Base-by-base conservation (phyloP, 2,888 invertebrate genomes). In the Rhamnusium bicolor region DNA sequence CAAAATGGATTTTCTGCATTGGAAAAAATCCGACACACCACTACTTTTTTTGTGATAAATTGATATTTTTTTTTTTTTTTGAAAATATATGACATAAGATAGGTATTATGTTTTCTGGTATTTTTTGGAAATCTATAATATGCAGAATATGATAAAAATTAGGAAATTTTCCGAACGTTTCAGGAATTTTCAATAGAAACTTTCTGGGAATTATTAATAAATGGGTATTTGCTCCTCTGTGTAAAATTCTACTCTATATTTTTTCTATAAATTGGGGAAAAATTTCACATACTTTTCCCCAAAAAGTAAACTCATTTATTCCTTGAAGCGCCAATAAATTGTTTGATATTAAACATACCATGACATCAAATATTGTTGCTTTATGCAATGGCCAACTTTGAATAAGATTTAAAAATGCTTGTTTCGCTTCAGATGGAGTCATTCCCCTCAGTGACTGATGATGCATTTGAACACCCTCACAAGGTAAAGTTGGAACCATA, bases 331-430 rank as follows among this genome's bases (percentile, higher is more conserved):
- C n/a, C n/a, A n/a, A n/a, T 29, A n/a, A 47, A 5, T 14, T n/a
- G 4, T 40, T n/a, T n/a, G n/a, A n/a, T n/a, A n/a, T n/a, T 29
- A 46, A 49, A 86, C 90, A 90, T 85, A 95, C 95, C 93, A 96
- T 96, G 51, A 98, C 98, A 87, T 98, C 97, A 86, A 96, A 98
- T 84, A 98, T 95, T 60, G 97, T 97, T 14, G 98, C 97, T 79
- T 95, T 92, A 78, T 97, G 96, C 68, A 98, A 90, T 29, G 97
- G 97, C 98, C 98, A 98, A 77, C 95, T 95, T 86, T 95, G 94
- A 76, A 98, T 96, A 19, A 98, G 91, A 85, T 97, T 97, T 66
- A 98, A 91, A 86, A 98, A 97, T 7, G 97, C 94, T 86, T 97
- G 95, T 89, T 98, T 96, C 19, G 98, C 96, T 85, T 96, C 95